Percentiles rank a stretch among this genome's conserved stretches.
phyloP scores from a whole-genome alignment of 2,888 invertebrate genomes.

The Nephrocerus scutellatus region DNA sequence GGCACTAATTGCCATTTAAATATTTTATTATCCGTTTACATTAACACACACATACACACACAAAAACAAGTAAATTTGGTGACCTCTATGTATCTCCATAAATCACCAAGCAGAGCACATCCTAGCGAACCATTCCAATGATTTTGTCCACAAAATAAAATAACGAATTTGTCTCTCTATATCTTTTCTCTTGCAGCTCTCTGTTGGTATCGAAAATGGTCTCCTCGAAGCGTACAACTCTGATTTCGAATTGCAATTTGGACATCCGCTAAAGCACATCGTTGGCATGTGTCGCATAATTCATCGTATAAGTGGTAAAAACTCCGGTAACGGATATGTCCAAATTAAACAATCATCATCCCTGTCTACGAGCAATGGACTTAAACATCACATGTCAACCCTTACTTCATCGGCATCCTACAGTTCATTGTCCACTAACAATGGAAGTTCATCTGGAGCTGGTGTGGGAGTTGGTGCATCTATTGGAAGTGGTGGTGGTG shows the following conservation, averaged over 20 bases:
- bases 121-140: no score
- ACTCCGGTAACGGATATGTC: slow-evolving; percentile 39
- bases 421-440: slow-evolving; percentile 39
- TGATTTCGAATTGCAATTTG: slow-evolving; percentile 62
- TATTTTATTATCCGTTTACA: no score
- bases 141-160: neutral
- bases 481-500: slow-evolving; percentile 28
- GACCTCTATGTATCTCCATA: no score
- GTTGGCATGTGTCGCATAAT: slow-evolving; percentile 49
- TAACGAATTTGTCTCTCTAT: no score
- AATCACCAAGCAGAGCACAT: no score
- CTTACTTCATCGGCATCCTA: slow-evolving; percentile 41
- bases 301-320: slow-evolving; percentile 39
- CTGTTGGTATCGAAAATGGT: slow-evolving; percentile 65
- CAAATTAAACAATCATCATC: slow-evolving; percentile 35
- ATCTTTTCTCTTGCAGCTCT: no score
- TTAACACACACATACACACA: no score
- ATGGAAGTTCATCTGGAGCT: slow-evolving; percentile 9
- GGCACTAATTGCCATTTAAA: no score
- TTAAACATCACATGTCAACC: slow-evolving; percentile 24
- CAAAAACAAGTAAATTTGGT: no score
- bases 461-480: neutral
- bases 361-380: slow-evolving; percentile 23
- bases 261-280: slow-evolving; percentile 59
- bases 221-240: slow-evolving; percentile 61